Evolutionary conservation across 2,797 vertebrate species (phyloP).

Genomic region (Acipenser ruthenus): DNA sequence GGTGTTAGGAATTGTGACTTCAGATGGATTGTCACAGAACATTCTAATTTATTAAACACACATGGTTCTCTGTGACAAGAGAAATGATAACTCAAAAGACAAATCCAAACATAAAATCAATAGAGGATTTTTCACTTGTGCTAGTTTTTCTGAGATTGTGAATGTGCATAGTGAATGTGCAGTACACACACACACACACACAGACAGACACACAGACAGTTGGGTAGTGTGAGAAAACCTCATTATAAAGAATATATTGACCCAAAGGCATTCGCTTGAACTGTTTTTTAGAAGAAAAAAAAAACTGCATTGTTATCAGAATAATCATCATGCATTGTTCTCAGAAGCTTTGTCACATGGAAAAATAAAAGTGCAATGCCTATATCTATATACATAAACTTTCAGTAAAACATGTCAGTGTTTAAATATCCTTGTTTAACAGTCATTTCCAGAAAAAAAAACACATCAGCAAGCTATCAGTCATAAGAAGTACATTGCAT

Average conservation of each 20-base stretch:
- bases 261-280: neutral
- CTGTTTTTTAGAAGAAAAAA: neutral
- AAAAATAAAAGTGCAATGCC: conserved; percentile 17
- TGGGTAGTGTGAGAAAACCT: neutral
- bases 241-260: neutral
- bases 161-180: too few relatives aligned
- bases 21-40: too few relatives aligned
- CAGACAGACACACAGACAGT: neutral
- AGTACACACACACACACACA: too few relatives aligned
- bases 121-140: too few relatives aligned
- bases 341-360: neutral
- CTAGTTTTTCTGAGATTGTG: too few relatives aligned
- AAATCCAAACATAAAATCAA: too few relatives aligned
- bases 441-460: neutral
- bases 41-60: too few relatives aligned
- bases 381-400: conserved; percentile 17
- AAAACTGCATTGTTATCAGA: conserved; percentile 15
- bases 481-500: conserved; percentile 6
- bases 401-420: conserved; percentile 11
- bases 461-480: too few relatives aligned
- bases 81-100: too few relatives aligned
- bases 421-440: conserved; percentile 13
- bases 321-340: conserved; percentile 11
- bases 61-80: too few relatives aligned
- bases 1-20: too few relatives aligned